These are phyloP conservation scores for Halocaridina rubra DNA, from an alignment of 2,888 invertebrate genomes.

Conservation along the genomic window DNA sequence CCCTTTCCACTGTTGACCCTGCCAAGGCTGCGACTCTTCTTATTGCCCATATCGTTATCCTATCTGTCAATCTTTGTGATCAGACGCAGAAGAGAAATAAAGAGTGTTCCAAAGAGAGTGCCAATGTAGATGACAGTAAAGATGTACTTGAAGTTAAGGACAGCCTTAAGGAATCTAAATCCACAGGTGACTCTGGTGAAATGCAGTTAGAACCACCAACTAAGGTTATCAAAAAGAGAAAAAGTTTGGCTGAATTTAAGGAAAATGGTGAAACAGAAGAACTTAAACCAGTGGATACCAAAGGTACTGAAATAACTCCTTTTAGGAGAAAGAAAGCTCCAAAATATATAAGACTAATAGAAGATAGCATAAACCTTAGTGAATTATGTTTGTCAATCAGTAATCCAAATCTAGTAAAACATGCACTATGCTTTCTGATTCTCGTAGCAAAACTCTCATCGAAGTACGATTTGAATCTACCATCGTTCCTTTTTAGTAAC, in stretches of 20 bases:
- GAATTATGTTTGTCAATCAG: slow-evolving; percentile 26
- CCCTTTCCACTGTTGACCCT: slow-evolving; percentile 16
- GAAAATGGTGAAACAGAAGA: background rate
- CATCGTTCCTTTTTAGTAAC: background rate
- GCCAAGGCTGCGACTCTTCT: slow-evolving; percentile 27
- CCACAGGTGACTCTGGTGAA: too few relatives aligned
- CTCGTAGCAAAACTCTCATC: background rate
- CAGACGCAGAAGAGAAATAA: too few relatives aligned
- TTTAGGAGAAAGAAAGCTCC: background rate
- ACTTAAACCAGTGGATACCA: background rate
- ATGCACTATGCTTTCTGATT: slow-evolving; percentile 11
- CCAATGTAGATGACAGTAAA: too few relatives aligned
- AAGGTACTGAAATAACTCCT: background rate
- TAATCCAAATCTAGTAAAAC: slow-evolving; percentile 25
- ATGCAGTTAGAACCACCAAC: too few relatives aligned
- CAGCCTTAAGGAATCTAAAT: too few relatives aligned
- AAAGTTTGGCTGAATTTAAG: too few relatives aligned
- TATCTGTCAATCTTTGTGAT: too few relatives aligned
- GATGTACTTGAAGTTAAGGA: too few relatives aligned
- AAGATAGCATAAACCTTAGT: slow-evolving; percentile 3
- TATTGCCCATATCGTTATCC: slow-evolving; percentile 32
- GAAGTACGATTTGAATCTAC: background rate
- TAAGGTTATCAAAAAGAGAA: too few relatives aligned
- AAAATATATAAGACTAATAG: slow-evolving; percentile 26
- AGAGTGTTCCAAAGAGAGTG: too few relatives aligned